Conservation (phyloP, 2,113 vertebrate genomes). For the Neomonachus schauinslandi region DNA sequence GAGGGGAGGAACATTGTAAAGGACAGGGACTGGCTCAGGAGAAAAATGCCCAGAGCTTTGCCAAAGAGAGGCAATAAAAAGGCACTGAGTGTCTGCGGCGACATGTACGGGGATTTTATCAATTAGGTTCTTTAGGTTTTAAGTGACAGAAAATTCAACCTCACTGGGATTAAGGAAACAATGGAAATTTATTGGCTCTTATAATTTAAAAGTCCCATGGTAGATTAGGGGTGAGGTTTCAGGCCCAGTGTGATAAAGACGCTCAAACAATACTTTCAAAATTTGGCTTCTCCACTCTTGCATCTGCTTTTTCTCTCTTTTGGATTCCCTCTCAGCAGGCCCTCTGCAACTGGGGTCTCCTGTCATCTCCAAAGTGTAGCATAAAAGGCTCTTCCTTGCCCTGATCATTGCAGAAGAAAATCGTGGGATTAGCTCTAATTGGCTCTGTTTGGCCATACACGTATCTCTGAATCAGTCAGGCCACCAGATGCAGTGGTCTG, state of each 20-base stretch:
- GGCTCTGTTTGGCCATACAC: not conserved
- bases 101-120: not conserved
- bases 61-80: not conserved
- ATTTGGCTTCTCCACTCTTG: not conserved
- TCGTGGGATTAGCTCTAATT: not conserved
- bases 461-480: not conserved
- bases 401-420: not conserved
- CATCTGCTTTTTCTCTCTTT: not conserved
- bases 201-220: not conserved
- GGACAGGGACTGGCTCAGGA: not conserved
- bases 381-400: not conserved
- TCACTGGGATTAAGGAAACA: not conserved
- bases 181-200: not conserved
- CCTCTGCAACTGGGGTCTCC: not conserved
- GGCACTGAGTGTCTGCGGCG: not conserved
- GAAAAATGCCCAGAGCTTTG: not conserved
- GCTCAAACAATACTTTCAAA: not conserved
- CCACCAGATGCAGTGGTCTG: not conserved
- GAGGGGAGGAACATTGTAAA: not conserved
- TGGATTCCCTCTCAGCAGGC: not conserved
- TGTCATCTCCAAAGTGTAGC: not conserved
- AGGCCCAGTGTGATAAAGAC: not conserved
- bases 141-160: not conserved
- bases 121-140: not conserved
- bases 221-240: not conserved